Percentiles rank a stretch among this genome's conserved stretches.
These are phyloP conservation scores for Neodon shergylaensis DNA, from an alignment of 2,113 vertebrate genomes.

Conservation along the genomic window DNA sequence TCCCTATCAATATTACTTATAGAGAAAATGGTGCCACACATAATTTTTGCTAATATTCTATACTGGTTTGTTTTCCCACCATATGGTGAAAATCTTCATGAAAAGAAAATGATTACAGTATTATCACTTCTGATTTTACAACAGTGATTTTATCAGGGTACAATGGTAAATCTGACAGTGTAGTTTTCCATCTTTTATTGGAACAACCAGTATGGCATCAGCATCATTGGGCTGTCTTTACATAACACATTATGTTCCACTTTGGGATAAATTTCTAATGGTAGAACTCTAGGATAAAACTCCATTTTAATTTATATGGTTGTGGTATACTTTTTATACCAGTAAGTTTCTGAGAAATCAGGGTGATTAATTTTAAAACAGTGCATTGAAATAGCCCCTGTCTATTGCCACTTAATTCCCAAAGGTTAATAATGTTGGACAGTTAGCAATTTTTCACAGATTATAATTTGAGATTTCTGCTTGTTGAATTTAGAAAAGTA, in stretches of 20 bases:
- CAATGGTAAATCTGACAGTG: not conserved
- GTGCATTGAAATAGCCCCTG: not conserved
- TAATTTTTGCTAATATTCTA: not conserved
- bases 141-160: not conserved
- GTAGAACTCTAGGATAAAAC: not conserved
- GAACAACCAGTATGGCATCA: not conserved
- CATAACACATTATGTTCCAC: not conserved
- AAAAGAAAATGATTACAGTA: not conserved
- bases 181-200: not conserved
- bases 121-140: not conserved
- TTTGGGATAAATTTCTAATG: constrained; percentile 6
- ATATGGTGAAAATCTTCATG: not conserved
- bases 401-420: not conserved
- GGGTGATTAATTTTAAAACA: not conserved
- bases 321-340: not conserved
- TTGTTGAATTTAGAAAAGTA: not conserved
- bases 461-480: not conserved
- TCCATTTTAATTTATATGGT: constrained; percentile 26
- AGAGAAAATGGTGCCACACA: not conserved
- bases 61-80: not conserved
- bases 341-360: not conserved
- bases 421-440: not conserved
- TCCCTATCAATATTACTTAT: not conserved
- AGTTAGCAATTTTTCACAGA: not conserved
- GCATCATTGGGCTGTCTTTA: not conserved